Percentiles rank a stretch among this genome's conserved stretches.
Conservation (phyloP, 2,888 invertebrate genomes). For the Anaspis maculata region DNA sequence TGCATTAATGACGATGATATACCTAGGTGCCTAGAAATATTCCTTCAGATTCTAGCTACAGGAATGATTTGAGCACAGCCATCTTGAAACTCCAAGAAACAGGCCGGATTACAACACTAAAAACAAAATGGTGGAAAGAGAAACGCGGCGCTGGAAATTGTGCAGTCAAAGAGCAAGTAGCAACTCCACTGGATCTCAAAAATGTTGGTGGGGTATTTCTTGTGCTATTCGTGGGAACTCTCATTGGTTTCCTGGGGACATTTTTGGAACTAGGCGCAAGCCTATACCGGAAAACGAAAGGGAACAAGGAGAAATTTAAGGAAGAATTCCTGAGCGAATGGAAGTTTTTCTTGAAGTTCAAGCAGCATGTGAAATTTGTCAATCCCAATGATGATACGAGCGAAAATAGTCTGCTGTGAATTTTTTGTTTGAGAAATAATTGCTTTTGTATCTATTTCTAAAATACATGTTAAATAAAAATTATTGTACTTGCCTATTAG, state of each 20-base stretch:
- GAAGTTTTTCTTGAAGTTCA: constrained; percentile 62
- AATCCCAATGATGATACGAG: background rate
- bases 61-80: constrained; percentile 70
- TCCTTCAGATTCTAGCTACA: constrained; percentile 57
- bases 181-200: constrained; percentile 59
- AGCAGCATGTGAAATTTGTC: constrained; percentile 61
- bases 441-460: no score
- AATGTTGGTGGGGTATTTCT: constrained; percentile 83
- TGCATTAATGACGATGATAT: background rate
- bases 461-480: no score
- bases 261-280: constrained; percentile 58
- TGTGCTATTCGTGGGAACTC: constrained; percentile 61
- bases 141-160: constrained; percentile 68
- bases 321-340: constrained; percentile 63
- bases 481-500: no score
- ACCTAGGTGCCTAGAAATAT: no score
- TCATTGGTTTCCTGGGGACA: constrained; percentile 56
- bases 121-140: constrained; percentile 87
- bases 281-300: constrained; percentile 29
- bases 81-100: constrained; percentile 79
- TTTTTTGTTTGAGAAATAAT: no score
- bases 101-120: constrained; percentile 67
- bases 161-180: constrained; percentile 43
- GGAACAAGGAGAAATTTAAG: constrained; percentile 51
- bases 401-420: background rate